Conservation (phyloP, 2,113 vertebrate genomes). For the Neolamprologus cancellatus region DNA sequence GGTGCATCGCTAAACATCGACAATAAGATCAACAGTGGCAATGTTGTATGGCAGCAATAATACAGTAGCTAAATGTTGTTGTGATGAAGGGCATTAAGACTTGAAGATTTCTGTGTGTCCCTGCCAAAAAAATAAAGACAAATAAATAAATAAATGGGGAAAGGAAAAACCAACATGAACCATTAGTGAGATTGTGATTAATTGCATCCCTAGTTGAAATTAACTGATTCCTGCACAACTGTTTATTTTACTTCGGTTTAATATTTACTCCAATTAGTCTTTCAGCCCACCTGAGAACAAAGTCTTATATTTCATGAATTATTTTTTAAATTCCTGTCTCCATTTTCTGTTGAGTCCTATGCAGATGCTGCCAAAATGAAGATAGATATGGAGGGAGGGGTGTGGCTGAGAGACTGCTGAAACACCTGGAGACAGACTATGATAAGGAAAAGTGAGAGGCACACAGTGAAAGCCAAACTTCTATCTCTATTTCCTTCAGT, state of each 20-base stretch:
- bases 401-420: neutral
- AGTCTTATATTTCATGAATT: neutral
- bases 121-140: neutral
- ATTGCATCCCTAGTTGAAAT: neutral
- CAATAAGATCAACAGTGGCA: neutral
- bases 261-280: neutral
- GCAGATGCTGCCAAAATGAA: neutral
- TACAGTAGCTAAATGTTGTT: neutral
- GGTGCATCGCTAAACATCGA: neutral
- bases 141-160: neutral
- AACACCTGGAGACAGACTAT: neutral
- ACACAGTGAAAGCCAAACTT: too few species aligned
- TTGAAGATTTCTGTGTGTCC: neutral
- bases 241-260: neutral
- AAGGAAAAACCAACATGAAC: neutral
- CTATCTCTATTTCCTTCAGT: neutral
- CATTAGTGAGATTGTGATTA: neutral
- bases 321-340: rapidly evolving
- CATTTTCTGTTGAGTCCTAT: neutral
- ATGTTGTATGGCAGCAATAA: neutral
- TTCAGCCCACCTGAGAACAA: neutral
- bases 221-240: neutral
- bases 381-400: neutral
- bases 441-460: neutral
- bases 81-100: neutral